These are phyloP conservation scores for Dendrolimus kikuchii DNA, from an alignment of 1,140 invertebrate species.

Conservation along the genomic window DNA sequence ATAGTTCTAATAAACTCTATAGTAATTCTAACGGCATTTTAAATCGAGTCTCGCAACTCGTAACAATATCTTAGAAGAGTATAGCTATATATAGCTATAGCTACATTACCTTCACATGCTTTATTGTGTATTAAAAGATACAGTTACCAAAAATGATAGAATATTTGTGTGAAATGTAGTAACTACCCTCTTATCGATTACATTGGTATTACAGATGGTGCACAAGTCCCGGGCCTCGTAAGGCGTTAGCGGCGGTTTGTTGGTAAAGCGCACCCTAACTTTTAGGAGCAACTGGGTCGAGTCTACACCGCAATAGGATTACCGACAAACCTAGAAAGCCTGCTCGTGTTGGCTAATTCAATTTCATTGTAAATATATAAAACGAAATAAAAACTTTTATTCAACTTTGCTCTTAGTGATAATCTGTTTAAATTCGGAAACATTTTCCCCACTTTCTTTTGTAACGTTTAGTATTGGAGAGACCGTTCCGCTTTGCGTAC, in stretches of 20 bases:
- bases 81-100: neutral
- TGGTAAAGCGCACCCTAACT: constrained; percentile 38
- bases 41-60: no score
- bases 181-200: no score
- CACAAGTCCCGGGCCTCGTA: constrained; percentile 14
- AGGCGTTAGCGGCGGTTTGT: constrained; percentile 36
- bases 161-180: neutral
- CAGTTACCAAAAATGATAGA: neutral
- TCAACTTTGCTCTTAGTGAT: constrained; percentile 24
- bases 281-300: constrained; percentile 45
- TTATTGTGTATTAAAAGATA: neutral
- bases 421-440: constrained; percentile 6
- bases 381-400: constrained; percentile 26
- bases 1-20: no score
- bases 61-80: neutral
- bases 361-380: constrained; percentile 46
- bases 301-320: constrained; percentile 57
- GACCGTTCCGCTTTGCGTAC: constrained; percentile 7
- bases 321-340: constrained; percentile 44
- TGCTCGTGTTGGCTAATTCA: constrained; percentile 42
- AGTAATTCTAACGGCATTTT: no score
- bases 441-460: constrained; percentile 1
- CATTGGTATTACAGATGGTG: no score
- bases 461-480: constrained; percentile 6
- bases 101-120: neutral